Evolutionary conservation across 2,888 invertebrate genomes (phyloP).

Genomic region (Drosophila maculinotata): DNA sequence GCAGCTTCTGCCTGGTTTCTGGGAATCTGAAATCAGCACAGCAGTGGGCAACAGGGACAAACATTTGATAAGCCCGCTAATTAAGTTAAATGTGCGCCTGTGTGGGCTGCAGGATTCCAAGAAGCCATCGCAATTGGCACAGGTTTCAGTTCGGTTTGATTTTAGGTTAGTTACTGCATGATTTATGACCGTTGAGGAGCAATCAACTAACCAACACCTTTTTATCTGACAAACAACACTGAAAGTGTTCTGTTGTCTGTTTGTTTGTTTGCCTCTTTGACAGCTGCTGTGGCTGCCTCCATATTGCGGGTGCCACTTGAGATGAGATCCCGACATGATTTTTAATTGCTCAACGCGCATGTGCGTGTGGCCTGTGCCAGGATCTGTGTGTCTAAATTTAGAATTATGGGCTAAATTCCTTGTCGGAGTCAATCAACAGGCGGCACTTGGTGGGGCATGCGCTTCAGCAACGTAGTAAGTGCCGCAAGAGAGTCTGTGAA

Average conservation of each 20-base stretch:
- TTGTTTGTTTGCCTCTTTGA: slow-evolving; percentile 25
- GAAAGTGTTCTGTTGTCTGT: slow-evolving; percentile 42
- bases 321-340: slow-evolving; percentile 33
- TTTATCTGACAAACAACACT: slow-evolving; percentile 54
- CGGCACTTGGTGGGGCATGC: slow-evolving; percentile 29
- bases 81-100: slow-evolving; percentile 73
- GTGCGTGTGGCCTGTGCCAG: slow-evolving; percentile 43
- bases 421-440: slow-evolving; percentile 40
- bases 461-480: slow-evolving; percentile 31
- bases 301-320: slow-evolving; percentile 34
- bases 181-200: slow-evolving; percentile 29
- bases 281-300: slow-evolving; percentile 46
- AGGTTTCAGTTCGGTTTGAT: slow-evolving; percentile 22
- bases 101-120: slow-evolving; percentile 49
- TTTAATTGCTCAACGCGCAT: slow-evolving; percentile 51
- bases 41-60: slow-evolving; percentile 56
- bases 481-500: slow-evolving; percentile 11
- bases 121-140: slow-evolving; percentile 38
- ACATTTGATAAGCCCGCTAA: slow-evolving; percentile 68
- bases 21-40: slow-evolving; percentile 59
- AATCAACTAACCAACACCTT: slow-evolving; percentile 52
- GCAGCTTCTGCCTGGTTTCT: slow-evolving; percentile 39
- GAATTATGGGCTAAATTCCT: slow-evolving; percentile 40
- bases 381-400: slow-evolving; percentile 38
- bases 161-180: slow-evolving; percentile 18